phyloP scores from a whole-genome alignment of 2,113 vertebrate species.

The Chrysemys picta region DNA sequence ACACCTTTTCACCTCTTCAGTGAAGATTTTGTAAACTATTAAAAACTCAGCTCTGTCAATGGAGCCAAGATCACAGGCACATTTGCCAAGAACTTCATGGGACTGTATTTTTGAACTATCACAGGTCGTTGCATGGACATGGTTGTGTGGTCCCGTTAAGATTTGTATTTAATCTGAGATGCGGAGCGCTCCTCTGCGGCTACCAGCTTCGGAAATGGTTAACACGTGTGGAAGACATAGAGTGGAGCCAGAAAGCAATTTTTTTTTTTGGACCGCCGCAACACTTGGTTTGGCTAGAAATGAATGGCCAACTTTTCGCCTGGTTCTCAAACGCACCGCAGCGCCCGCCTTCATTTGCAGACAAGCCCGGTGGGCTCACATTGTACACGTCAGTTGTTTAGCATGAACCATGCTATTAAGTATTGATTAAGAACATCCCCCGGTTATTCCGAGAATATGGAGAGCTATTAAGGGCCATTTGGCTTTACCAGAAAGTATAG shows the following conservation, averaged over 20 bases:
- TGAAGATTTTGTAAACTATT: background rate
- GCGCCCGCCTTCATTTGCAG: background rate
- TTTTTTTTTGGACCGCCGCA: background rate
- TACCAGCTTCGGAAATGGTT: background rate
- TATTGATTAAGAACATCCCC: conserved; percentile 66
- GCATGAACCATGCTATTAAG: conserved; percentile 41
- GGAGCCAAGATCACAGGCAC: background rate
- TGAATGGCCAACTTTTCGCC: background rate
- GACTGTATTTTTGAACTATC: background rate
- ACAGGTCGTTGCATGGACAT: background rate
- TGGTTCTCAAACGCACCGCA: background rate
- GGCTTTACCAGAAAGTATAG: conserved; percentile 59
- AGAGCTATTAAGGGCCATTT: conserved; percentile 60
- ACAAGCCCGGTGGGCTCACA: background rate
- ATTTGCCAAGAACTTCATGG: background rate
- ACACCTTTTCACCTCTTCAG: background rate
- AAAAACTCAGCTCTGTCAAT: background rate
- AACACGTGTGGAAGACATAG: background rate
- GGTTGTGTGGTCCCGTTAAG: background rate
- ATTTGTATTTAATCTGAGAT: background rate
- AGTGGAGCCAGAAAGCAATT: background rate
- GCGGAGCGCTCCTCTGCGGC: background rate
- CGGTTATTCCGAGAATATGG: conserved; percentile 57
- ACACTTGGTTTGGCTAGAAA: background rate
- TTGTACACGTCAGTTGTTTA: background rate